Conservation (phyloP, 2,888 invertebrate genomes). For the Apamea sordens region DNA sequence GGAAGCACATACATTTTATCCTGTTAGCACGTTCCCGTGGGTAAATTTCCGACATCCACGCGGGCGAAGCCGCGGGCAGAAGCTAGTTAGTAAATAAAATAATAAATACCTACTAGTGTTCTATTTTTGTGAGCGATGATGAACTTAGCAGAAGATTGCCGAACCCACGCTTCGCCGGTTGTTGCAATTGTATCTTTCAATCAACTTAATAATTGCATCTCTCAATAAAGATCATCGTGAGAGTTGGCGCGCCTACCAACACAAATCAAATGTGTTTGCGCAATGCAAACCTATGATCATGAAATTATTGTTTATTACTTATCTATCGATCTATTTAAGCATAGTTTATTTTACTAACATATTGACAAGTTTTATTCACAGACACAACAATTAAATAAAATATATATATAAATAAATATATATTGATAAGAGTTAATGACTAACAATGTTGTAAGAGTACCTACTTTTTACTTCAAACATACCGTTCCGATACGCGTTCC, state of each 20-base stretch:
- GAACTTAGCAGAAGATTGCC: neutral
- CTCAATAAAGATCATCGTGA: constrained; percentile 14
- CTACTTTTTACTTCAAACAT: neutral
- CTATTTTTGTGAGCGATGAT: constrained; percentile 6
- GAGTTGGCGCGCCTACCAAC: constrained; percentile 12
- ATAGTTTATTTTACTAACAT: neutral
- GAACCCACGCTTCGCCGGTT: constrained; percentile 16
- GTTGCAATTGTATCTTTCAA: constrained; percentile 37
- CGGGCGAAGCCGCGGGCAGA: too few species aligned
- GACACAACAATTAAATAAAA: too few species aligned
- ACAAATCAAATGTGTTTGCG: constrained; percentile 24
- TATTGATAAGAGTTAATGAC: neutral
- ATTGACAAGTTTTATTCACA: neutral
- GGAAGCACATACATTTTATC: too few species aligned
- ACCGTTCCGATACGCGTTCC: neutral
- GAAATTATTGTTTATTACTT: constrained; percentile 9
- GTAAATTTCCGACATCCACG: too few species aligned
- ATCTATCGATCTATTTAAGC: neutral
- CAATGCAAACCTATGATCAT: constrained; percentile 9
- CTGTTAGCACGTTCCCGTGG: too few species aligned
- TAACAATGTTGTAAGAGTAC: neutral
- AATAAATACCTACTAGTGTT: neutral
- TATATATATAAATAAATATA: too few species aligned
- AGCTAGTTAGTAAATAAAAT: constrained; percentile 9
- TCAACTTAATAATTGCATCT: constrained; percentile 20